A percentile compares a stretch with the other conserved stretches of the same genome.
phyloP scores from a whole-genome alignment of 1,140 invertebrate genomes.

The Drosophila fuyamai region DNA sequence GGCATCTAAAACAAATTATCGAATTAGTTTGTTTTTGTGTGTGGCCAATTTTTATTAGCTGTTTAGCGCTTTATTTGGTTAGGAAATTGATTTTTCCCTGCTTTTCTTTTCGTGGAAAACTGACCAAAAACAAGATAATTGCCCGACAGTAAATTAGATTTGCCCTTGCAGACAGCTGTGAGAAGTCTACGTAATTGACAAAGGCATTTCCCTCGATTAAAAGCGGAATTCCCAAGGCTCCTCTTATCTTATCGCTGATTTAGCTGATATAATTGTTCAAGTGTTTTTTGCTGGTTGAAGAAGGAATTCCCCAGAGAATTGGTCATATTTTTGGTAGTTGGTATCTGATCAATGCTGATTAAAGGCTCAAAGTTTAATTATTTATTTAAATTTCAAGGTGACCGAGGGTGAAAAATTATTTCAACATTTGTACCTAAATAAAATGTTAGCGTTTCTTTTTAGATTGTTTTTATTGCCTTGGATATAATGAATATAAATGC shows the following conservation, averaged over 20 bases:
- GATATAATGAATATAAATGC: background rate
- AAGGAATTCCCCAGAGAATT: slow-evolving; percentile 26
- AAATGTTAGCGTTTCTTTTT: background rate
- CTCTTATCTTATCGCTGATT: slow-evolving; percentile 21
- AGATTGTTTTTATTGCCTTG: background rate
- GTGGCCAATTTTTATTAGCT: slow-evolving; percentile 66
- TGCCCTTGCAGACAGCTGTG: slow-evolving; percentile 19
- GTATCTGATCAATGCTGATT: slow-evolving; percentile 1
- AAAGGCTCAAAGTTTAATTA: background rate
- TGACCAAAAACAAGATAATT: slow-evolving; percentile 39
- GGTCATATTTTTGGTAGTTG: slow-evolving; percentile 20
- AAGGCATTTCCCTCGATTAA: slow-evolving; percentile 18
- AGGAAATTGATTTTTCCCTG: slow-evolving; percentile 51
- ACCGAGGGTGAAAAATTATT: background rate
- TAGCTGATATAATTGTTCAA: slow-evolving; percentile 8
- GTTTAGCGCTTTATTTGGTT: slow-evolving; percentile 65
- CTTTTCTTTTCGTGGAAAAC: background rate
- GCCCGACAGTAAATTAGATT: slow-evolving; percentile 35
- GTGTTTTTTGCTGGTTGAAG: slow-evolving; percentile 5
- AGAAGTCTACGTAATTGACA: slow-evolving; percentile 21
- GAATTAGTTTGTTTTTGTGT: slow-evolving; percentile 65
- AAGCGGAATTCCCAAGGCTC: slow-evolving; percentile 31
- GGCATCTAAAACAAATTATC: slow-evolving; percentile 66
- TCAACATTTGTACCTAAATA: background rate
- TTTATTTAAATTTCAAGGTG: slow-evolving; percentile 5